Percentiles rank a stretch among this genome's conserved stretches.
Conservation (phyloP, 2,888 invertebrate species). For the Drosophila recens region DNA sequence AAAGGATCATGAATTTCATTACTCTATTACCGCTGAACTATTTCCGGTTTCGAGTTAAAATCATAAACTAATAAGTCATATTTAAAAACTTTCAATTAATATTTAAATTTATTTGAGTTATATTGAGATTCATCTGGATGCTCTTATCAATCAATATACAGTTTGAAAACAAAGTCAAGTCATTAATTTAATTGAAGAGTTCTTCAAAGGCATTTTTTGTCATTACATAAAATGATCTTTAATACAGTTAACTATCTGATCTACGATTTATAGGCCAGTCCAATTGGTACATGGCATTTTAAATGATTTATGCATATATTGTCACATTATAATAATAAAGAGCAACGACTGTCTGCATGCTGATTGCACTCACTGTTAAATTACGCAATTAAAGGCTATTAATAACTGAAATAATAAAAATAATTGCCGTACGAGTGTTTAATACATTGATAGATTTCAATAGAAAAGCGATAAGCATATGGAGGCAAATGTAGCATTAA, state of each 20-base stretch:
- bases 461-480: constrained; percentile 20
- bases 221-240: background rate
- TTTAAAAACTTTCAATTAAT: too few species aligned
- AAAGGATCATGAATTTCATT: too few species aligned
- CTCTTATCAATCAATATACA: background rate
- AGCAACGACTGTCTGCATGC: background rate
- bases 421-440: constrained; percentile 4
- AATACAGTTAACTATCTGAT: background rate
- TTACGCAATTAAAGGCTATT: constrained; percentile 51
- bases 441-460: constrained; percentile 21
- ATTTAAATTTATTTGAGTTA: too few species aligned
- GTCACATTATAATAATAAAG: constrained; percentile 9
- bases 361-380: constrained; percentile 28
- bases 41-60: too few species aligned
- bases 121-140: background rate
- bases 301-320: constrained; percentile 19
- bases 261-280: constrained; percentile 10
- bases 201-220: background rate
- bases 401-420: constrained; percentile 28
- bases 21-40: too few species aligned
- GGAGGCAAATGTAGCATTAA: constrained; percentile 5
- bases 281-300: constrained; percentile 9
- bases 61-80: too few species aligned
- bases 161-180: background rate
- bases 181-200: background rate